These are phyloP conservation scores for Neomorphus geoffroyi DNA, from an alignment of 2,797 vertebrate genomes.

Conservation along the genomic window DNA sequence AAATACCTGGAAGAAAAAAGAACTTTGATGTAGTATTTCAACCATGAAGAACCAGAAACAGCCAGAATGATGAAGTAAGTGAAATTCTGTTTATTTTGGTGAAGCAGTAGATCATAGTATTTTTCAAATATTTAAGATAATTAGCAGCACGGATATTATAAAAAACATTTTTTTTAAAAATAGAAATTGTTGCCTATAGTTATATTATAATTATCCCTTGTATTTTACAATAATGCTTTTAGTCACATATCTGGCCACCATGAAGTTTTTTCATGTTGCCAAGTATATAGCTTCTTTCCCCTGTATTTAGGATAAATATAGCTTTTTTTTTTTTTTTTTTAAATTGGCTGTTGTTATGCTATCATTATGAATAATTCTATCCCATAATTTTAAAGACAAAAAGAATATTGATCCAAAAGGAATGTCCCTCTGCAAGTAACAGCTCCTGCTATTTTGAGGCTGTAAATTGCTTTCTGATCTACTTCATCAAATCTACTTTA, in stretches of 20 bases:
- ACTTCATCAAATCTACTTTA: neutral
- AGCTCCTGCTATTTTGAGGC: neutral
- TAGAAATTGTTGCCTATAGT: neutral
- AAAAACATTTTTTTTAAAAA: too few species aligned
- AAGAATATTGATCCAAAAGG: neutral
- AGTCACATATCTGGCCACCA: neutral
- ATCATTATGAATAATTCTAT: neutral
- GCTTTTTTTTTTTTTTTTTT: too few species aligned
- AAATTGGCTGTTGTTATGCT: neutral
- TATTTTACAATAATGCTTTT: neutral
- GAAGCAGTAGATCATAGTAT: neutral
- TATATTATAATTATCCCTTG: neutral
- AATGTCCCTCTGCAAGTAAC: neutral
- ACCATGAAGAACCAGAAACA: accelerated
- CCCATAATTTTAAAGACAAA: conserved; percentile 7
- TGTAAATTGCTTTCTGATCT: neutral
- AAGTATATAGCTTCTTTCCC: neutral
- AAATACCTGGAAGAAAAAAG: neutral
- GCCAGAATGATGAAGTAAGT: neutral
- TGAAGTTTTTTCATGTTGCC: neutral
- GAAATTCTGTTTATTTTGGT: neutral
- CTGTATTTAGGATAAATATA: neutral
- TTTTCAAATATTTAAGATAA: neutral
- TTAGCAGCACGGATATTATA: neutral
- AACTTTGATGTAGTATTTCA: neutral